phyloP scores from a whole-genome alignment of 2,888 invertebrate genomes.

The Hyles lineata region DNA sequence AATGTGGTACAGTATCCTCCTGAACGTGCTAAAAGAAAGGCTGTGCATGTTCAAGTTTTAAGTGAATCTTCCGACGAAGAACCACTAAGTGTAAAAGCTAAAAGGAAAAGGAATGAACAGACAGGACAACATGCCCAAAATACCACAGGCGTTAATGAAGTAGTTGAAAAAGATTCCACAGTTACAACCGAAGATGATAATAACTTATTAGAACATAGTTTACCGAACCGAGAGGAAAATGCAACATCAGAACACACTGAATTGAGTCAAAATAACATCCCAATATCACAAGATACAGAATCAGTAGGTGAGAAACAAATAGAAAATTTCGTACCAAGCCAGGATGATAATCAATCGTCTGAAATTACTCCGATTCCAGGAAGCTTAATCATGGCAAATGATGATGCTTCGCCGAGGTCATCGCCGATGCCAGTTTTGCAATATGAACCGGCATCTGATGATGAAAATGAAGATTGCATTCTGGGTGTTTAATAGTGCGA shows the following conservation, averaged over 20 bases:
- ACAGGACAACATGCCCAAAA: constrained; percentile 25
- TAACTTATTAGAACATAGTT: too few relatives aligned
- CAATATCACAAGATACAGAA: too few relatives aligned
- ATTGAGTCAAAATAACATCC: too few relatives aligned
- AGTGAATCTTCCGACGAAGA: constrained; percentile 69
- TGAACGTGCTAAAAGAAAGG: not conserved
- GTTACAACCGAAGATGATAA: not conserved
- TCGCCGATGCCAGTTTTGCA: constrained; percentile 11
- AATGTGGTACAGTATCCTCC: not conserved
- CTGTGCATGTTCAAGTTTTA: constrained; percentile 30
- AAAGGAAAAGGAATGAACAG: constrained; percentile 46
- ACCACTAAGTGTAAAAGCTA: constrained; percentile 64
- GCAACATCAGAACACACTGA: too few relatives aligned
- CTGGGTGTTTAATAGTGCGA: constrained; percentile 50
- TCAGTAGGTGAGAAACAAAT: too few relatives aligned
- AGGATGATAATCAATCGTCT: not conserved
- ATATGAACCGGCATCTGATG: not conserved
- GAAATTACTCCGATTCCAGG: not conserved
- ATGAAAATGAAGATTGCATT: constrained; percentile 51
- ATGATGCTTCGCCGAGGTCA: not conserved
- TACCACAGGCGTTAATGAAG: constrained; percentile 4
- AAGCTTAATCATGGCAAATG: not conserved
- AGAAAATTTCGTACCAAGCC: too few relatives aligned
- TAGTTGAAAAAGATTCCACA: not conserved
- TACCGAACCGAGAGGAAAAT: too few relatives aligned